Evolutionary conservation across 30 jellyfish, hydroid and myxozoan genomes (phyloP), one percentile per base, ranked within the genome.

Genomic region (Aurelia sp.): DNA sequence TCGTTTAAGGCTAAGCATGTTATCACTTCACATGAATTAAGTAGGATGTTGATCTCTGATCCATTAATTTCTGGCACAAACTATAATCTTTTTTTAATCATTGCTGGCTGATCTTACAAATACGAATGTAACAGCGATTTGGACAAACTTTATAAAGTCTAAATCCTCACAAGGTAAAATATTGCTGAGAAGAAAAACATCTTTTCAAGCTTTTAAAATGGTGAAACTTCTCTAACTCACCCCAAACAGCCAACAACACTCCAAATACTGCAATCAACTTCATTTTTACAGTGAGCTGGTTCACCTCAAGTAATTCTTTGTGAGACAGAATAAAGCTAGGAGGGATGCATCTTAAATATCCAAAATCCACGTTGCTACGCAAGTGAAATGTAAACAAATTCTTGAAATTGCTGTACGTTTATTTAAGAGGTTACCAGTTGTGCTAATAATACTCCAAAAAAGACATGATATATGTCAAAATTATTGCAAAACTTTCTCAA

Each of bases 191-290:
- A 27, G 15, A 27, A 19, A 65, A 65, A 65, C 7, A 65, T 20
- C 18, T 18, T 65, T 55, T 65, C 58, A 20, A 13, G 52, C 15
- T 44, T 44, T 44, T 9, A 44, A 7, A 7, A 9, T 44, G 7
- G 55, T 44, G 55, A 44, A 44, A 44, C 3, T 44, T 44, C 15
- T 44, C 55, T 16, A 44, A 22, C 85, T 11, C 50, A 59, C 86
- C 86, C 73, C 70, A 33, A 6, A 55, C 62, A 6, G 86, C 86
- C 75, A 76, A 76, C 40, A 76, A 52, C 52, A 76, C 48, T 53
- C 76, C 76, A 21, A 76, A 22, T 21, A 59, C n/a, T 18, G 33
- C 65, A 23, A 59, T 23, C 55, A 55, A 6, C 86, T 76, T 76
- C 86, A 76, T 76, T 66, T 15, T 35, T 22, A 44, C 55, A 44